Conservation (phyloP, 2,797 vertebrate genomes). For the Artibeus jamaicensis region DNA sequence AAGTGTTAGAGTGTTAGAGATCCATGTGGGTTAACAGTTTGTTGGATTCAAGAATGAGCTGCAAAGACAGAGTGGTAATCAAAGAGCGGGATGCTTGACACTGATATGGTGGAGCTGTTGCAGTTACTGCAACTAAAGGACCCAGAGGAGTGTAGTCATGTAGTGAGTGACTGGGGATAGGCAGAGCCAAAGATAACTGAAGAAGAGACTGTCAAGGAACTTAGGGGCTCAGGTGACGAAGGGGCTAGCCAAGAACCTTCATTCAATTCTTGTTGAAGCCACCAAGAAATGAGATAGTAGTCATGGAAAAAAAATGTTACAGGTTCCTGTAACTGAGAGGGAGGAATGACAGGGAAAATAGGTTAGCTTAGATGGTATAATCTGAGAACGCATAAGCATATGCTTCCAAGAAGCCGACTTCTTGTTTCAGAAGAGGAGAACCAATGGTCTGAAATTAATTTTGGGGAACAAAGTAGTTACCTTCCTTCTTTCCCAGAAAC, state of each 20-base stretch:
- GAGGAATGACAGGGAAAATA: background rate
- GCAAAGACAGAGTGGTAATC: background rate
- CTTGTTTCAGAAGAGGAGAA: background rate
- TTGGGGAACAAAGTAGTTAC: background rate
- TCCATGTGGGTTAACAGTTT: background rate
- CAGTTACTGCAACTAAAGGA: background rate
- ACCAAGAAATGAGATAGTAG: background rate
- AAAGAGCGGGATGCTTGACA: background rate
- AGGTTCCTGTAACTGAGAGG: background rate
- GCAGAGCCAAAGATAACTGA: background rate
- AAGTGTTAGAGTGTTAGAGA: background rate
- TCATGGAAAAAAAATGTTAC: background rate
- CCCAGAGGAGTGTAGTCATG: accelerated
- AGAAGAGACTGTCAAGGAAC: background rate
- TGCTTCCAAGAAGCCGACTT: background rate
- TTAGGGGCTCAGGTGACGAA: background rate
- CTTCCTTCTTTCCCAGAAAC: background rate
- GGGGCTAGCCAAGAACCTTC: background rate
- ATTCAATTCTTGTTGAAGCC: background rate
- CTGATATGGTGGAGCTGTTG: background rate
- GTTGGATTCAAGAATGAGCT: background rate
- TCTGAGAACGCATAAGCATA: background rate
- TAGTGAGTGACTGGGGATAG: background rate
- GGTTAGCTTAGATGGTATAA: background rate
- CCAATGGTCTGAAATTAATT: background rate